Percentiles rank a stretch among this genome's conserved stretches.
Conservation (phyloP, 2,797 vertebrate genomes). For the Hylomyscus alleni region DNA sequence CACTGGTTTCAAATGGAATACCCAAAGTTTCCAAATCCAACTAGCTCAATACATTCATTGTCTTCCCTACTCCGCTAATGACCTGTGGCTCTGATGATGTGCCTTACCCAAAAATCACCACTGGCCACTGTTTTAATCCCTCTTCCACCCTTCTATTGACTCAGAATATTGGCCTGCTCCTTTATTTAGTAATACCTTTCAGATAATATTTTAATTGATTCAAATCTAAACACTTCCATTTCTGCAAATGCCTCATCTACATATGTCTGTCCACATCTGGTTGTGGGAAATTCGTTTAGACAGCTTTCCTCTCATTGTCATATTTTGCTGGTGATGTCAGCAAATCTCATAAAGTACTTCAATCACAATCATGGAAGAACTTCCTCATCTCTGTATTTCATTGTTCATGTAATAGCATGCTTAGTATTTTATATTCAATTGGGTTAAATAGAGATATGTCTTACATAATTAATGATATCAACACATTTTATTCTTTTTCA, state of each 20-base stretch:
- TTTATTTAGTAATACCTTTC: neutral
- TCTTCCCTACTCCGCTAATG: neutral
- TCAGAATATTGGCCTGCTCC: neutral
- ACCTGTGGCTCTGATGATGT: neutral
- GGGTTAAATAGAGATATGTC: neutral
- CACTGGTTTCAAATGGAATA: neutral
- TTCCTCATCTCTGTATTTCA: neutral
- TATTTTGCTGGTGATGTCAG: neutral
- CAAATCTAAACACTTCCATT: neutral
- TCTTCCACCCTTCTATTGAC: neutral
- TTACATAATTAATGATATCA: neutral
- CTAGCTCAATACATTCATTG: neutral
- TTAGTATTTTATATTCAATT: neutral
- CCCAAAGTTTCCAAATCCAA: neutral
- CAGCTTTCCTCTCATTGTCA: neutral
- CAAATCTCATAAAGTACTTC: neutral
- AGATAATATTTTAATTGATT: neutral
- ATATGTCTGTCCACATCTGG: too few species aligned
- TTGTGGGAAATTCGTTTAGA: neutral
- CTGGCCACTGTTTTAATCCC: neutral
- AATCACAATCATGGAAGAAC: neutral
- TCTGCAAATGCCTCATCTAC: neutral
- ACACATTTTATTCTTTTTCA: conserved; percentile 12
- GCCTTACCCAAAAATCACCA: neutral
- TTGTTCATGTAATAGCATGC: neutral